phyloP scores from a whole-genome alignment of 92 coral and sea anemone genomes.

The Galaxea fascicularis region DNA sequence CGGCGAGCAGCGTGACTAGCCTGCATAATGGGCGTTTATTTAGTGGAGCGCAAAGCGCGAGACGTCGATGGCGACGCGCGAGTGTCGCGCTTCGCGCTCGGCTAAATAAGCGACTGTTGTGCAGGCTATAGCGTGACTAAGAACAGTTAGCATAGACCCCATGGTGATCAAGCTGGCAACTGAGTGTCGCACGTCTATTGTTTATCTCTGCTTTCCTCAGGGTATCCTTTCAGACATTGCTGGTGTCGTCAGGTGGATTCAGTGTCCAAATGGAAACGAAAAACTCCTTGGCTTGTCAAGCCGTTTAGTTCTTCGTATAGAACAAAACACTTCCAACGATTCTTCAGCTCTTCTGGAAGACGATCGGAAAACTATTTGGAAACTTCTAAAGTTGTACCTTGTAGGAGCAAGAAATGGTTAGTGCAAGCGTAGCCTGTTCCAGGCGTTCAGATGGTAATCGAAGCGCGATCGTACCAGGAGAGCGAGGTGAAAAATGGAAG shows the following conservation, averaged over 20 bases:
- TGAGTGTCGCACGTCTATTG: neutral
- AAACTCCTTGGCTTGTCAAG: slow-evolving; percentile 45
- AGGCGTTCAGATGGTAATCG: too few species aligned
- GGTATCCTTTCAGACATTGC: slow-evolving; percentile 40
- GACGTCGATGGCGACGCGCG: too few species aligned
- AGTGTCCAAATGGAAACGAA: slow-evolving; percentile 51
- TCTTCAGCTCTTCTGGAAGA: slow-evolving; percentile 8
- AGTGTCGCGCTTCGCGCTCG: too few species aligned
- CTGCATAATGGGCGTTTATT: too few species aligned
- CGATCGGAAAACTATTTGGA: slow-evolving; percentile 28
- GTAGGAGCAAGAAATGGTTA: slow-evolving; percentile 24
- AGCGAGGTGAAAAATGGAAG: too few species aligned
- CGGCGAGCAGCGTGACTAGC: too few species aligned
- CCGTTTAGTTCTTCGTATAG: slow-evolving; percentile 24
- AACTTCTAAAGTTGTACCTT: slow-evolving; percentile 36
- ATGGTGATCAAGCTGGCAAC: too few species aligned
- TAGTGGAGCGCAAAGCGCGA: too few species aligned
- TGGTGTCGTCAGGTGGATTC: slow-evolving; percentile 67
- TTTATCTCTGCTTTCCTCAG: slow-evolving; percentile 13
- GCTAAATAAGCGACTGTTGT: too few species aligned
- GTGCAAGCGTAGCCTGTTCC: neutral
- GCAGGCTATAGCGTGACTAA: too few species aligned
- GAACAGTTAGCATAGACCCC: too few species aligned
- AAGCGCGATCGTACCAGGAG: too few species aligned
- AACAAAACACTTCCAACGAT: neutral